A percentile compares a stretch with the other conserved stretches of the same genome.
Evolutionary conservation across 2,888 invertebrate species (phyloP).

Genomic region (Drosophila mulleri): DNA sequence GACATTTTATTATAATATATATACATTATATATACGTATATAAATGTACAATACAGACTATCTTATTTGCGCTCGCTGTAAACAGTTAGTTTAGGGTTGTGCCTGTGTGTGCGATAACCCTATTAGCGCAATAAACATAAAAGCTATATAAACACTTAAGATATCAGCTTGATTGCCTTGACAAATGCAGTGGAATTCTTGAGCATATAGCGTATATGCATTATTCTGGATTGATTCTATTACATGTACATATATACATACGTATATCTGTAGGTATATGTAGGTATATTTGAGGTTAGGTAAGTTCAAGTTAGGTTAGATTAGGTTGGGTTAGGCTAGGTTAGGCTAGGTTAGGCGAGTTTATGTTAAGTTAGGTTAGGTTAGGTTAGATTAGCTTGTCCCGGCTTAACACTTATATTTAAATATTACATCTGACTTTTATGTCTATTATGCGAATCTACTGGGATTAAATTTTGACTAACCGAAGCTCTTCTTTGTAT

Average conservation of each 20-base stretch:
- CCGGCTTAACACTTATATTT: background rate
- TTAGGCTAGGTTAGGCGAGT: background rate
- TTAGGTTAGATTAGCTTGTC: background rate
- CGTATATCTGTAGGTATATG: rapidly evolving
- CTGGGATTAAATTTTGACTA: no score
- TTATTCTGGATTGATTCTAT: background rate
- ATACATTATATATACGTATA: background rate
- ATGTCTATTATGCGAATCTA: background rate
- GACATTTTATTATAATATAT: background rate
- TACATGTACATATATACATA: background rate
- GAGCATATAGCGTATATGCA: background rate
- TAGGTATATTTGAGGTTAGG: background rate
- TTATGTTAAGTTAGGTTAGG: background rate
- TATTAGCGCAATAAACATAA: constrained; percentile 2
- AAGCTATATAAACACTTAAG: background rate
- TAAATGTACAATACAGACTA: background rate
- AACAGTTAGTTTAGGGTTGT: constrained; percentile 4
- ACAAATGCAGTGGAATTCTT: constrained; percentile 7
- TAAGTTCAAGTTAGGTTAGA: constrained; percentile 3
- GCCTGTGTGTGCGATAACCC: constrained; percentile 9
- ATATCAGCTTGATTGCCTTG: constrained; percentile 8
- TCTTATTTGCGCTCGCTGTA: background rate
- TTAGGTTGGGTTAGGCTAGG: background rate
- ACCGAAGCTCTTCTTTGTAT: no score
- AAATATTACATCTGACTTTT: no score